Conservation (phyloP, 2,888 invertebrate genomes). For the Melinaea marsaeus region DNA sequence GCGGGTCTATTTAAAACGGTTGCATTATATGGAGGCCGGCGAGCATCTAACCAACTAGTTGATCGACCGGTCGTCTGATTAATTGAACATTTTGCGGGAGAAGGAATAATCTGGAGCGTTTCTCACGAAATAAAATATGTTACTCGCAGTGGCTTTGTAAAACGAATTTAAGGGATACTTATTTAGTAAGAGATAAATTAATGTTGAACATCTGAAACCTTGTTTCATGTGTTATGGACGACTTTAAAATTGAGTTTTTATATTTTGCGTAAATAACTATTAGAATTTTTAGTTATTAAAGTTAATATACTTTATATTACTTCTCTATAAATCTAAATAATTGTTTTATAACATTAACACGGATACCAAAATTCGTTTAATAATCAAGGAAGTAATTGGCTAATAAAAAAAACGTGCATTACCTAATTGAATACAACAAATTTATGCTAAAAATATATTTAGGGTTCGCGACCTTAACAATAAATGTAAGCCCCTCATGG, state of each 20-base stretch:
- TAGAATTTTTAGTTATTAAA: too few relatives aligned
- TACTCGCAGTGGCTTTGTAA: constrained; percentile 50
- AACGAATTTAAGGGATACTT: constrained; percentile 42
- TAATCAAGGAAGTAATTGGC: constrained; percentile 1
- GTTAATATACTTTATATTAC: too few relatives aligned
- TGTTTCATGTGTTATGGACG: too few relatives aligned
- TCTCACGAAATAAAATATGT: constrained; percentile 68
- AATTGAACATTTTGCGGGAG: constrained; percentile 48
- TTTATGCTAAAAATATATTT: constrained; percentile 18
- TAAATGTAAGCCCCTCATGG: constrained; percentile 18
- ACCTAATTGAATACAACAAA: constrained; percentile 11
- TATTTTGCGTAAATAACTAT: too few relatives aligned
- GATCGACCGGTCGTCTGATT: constrained; percentile 41
- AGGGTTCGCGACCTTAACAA: constrained; percentile 20
- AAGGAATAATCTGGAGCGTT: constrained; percentile 56
- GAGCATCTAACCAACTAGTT: constrained; percentile 42
- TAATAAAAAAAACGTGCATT: constrained; percentile 18
- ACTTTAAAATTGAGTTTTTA: too few relatives aligned
- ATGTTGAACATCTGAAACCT: constrained; percentile 8
- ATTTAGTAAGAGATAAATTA: constrained; percentile 32
- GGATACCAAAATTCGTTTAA: too few relatives aligned
- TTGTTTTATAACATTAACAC: too few relatives aligned
- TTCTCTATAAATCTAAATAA: too few relatives aligned
- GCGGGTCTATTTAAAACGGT: constrained; percentile 45
- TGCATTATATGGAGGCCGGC: constrained; percentile 42